Base-by-base conservation (phyloP, 2,797 vertebrate genomes). In the Petrocephalus schoutedeni region DNA sequence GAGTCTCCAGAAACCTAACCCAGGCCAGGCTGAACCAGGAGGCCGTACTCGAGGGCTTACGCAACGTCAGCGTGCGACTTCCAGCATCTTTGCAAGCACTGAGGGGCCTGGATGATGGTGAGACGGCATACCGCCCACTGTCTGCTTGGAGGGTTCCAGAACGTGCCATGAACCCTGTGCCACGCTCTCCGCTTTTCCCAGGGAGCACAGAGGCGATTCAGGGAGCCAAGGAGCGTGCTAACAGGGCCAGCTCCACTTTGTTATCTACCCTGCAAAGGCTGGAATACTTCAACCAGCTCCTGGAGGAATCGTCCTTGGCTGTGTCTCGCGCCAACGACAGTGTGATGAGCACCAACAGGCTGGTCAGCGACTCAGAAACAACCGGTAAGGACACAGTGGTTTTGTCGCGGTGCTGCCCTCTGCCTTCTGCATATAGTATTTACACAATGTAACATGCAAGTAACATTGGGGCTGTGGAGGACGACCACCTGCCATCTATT, bases 311-410 rank as follows among this genome's bases (percentile, higher is more conserved):
- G 59, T 94, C 96, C 0, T 94, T 93, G 10, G 89, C 92, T 3
- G 93, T 98, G 91, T 93, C 94, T 80, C 93, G 88, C 8, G 93
- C 97, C 86, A 97, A 96, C 86, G 89, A 91, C 88, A 96, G 95
- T 0, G 90, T 96, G 57, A 93, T 61, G 36, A 95, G 94, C 94
- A 95, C 97, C 14, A 95, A 94, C 19, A 86, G 91, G 41, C 95
- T 98, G 90, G 85, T 98, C 88, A 93, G 28, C 0, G 94, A 95
- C 90, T 97, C 97, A n/a, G 94, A 96, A 1, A 86, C 93, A 57
- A 91, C 96, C 88, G 96, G 98, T 99, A 90, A 0, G 94, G 32
- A 36, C 28, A 45, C n/a, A 58, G 1, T 14, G 6, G 32, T 9
- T 53, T 16, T 54, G 49, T 53, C 49, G 7, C 57, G 36, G 57